Percentiles rank a stretch among this genome's conserved stretches.
phyloP scores from a whole-genome alignment of 2,113 vertebrate genomes.

The Tetrao urogallus region DNA sequence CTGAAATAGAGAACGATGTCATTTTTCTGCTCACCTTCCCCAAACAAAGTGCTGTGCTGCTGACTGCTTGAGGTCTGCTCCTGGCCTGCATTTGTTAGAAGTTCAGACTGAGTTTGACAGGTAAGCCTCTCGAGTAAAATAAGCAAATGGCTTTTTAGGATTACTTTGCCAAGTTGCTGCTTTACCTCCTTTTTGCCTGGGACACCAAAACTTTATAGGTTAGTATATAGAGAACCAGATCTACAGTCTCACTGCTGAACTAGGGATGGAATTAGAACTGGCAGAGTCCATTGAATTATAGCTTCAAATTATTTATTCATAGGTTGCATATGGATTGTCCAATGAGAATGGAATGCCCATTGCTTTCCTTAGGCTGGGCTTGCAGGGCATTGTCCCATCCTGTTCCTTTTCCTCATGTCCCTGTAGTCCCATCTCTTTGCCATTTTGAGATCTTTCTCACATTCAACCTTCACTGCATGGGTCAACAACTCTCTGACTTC shows the following conservation, averaged over 20 bases:
- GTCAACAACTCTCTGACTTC: background rate
- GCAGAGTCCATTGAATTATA: background rate
- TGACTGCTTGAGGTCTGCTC: background rate
- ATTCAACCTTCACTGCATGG: background rate
- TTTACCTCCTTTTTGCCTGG: background rate
- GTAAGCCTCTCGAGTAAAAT: background rate
- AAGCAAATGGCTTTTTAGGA: background rate
- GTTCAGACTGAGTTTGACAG: constrained; percentile 14
- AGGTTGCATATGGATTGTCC: no score
- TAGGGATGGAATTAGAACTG: background rate
- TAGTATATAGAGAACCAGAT: background rate
- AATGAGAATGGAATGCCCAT: no score
- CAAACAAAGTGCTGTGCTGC: background rate
- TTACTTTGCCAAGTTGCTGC: background rate
- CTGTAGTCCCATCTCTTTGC: background rate
- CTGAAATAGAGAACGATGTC: background rate
- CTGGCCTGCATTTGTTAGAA: background rate
- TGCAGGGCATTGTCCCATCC: background rate
- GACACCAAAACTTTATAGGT: background rate
- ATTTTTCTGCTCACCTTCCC: constrained; percentile 7
- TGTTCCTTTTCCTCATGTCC: background rate
- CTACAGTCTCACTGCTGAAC: background rate
- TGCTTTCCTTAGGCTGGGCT: background rate
- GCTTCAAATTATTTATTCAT: background rate
- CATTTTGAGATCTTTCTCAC: background rate